Percentiles rank a stretch among this genome's conserved stretches.
Conservation (phyloP, 2,888 invertebrate genomes). For the Aspidiotus rigidus region DNA sequence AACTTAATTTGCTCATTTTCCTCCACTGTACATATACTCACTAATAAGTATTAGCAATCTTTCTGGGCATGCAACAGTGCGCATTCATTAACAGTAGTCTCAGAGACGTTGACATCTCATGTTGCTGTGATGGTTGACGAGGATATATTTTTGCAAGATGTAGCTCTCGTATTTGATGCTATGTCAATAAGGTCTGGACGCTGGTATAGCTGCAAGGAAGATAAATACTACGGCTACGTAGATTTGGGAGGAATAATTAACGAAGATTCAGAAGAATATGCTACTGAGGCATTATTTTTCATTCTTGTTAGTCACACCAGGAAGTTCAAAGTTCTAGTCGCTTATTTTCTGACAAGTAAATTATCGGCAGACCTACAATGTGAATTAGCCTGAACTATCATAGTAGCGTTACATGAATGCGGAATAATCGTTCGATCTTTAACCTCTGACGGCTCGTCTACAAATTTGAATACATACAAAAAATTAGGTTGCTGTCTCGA, state of each 20-base stretch:
- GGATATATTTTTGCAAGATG: not conserved
- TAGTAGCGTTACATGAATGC: slow-evolving; percentile 6
- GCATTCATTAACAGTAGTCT: too few relatives aligned
- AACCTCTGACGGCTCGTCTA: slow-evolving; percentile 24
- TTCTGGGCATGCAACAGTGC: too few relatives aligned
- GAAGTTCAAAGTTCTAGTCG: slow-evolving; percentile 24
- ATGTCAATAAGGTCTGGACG: slow-evolving; percentile 15
- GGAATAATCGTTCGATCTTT: slow-evolving; percentile 19
- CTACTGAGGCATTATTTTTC: slow-evolving; percentile 19
- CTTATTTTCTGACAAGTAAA: slow-evolving; percentile 29
- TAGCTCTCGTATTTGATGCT: slow-evolving; percentile 16
- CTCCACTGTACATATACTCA: too few relatives aligned
- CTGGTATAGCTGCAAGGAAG: not conserved
- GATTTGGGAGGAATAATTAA: slow-evolving; percentile 12
- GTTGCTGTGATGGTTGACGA: too few relatives aligned
- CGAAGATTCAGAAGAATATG: slow-evolving; percentile 21
- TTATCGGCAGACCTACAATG: slow-evolving; percentile 8
- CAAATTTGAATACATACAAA: slow-evolving; percentile 26
- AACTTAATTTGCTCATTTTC: too few relatives aligned
- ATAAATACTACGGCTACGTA: not conserved
- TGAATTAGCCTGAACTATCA: slow-evolving; percentile 9
- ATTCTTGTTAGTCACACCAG: slow-evolving; percentile 1
- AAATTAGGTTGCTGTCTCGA: slow-evolving; percentile 23
- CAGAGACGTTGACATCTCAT: too few relatives aligned
- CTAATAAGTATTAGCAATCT: too few relatives aligned